Evolutionary conservation across 2,113 vertebrate species (phyloP), one percentile per base, ranked within the genome.

Genomic region (Calyptommatus sinebrachiatus): DNA sequence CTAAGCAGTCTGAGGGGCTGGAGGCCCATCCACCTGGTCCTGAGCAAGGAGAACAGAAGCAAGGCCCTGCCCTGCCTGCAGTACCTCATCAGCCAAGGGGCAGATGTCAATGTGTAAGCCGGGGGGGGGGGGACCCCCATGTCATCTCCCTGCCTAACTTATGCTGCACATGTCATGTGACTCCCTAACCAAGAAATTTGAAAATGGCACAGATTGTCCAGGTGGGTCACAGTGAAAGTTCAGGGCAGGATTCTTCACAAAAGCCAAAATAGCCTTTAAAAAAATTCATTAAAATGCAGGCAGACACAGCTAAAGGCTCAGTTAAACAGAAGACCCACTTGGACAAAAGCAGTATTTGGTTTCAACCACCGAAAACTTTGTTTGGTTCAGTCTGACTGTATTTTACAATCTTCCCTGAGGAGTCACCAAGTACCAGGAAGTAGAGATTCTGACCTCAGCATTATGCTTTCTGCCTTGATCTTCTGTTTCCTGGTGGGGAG

Each of bases 21-120:
- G 84, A 87, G 88, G 0, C 87, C 93, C 6, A 76, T 94, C 53
- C 94, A 94, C 69, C 83, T 94, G 8, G 82, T 87, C 76, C 80
- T 92, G 12, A 87, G 81, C 18, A 78, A 50, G 45, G 76, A 88
- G 29, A 86, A 79, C 5, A 79, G 73, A 5, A 4, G 22, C 10
- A 11, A 18, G 20, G 77, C 78, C 8, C 35, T 91, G 45, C 71
- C 82, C 62, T 94, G 93, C 83, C 26, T 94, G n/a, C 31, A 65
- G n/a, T 93, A 91, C 62, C 82, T 94, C 28, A 78, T 93, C 10
- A 8, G 60, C 26, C 77, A 82, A 1, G 87, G 89, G 6, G 92
- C 92, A 0, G 35, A 77, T 12, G 45, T 93, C 62, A 91, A 93
- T 10, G 41, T 16, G 92, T 94, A 80, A 88, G 93, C 10, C 1